These are phyloP conservation scores for Mungos mungo DNA, from an alignment of 2,113 vertebrate species.

Conservation along the genomic window DNA sequence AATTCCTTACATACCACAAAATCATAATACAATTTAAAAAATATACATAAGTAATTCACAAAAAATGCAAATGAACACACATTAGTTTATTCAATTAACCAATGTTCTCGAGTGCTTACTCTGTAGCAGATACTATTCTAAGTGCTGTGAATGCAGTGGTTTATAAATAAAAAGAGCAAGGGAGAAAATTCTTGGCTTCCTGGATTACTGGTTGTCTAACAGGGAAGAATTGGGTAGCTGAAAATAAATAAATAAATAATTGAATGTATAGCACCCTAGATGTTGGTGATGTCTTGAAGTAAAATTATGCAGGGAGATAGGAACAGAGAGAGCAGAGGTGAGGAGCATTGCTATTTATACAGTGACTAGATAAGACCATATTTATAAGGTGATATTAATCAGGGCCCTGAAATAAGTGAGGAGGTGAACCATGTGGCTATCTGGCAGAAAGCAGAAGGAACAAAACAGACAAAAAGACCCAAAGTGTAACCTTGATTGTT, in stretches of 20 bases:
- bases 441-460: not conserved
- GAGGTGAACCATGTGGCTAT: not conserved
- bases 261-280: not conserved
- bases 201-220: not conserved
- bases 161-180: not conserved
- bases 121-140: not conserved
- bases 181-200: not conserved
- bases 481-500: not conserved
- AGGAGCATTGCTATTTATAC: not conserved
- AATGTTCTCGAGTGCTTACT: not conserved
- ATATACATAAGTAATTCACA: not conserved
- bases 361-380: not conserved
- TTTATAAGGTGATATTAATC: not conserved
- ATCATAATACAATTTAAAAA: not conserved
- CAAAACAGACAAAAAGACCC: not conserved
- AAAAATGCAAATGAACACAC: not conserved
- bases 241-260: not conserved
- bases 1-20: not conserved
- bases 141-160: not conserved
- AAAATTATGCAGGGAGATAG: not conserved
- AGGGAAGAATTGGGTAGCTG: not conserved
- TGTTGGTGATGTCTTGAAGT: not conserved
- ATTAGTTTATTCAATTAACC: not conserved
- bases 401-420: not conserved
- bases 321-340: not conserved